Evolutionary conservation across 2,888 invertebrate species (phyloP).

Genomic region (Sepiola atlantica): DNA sequence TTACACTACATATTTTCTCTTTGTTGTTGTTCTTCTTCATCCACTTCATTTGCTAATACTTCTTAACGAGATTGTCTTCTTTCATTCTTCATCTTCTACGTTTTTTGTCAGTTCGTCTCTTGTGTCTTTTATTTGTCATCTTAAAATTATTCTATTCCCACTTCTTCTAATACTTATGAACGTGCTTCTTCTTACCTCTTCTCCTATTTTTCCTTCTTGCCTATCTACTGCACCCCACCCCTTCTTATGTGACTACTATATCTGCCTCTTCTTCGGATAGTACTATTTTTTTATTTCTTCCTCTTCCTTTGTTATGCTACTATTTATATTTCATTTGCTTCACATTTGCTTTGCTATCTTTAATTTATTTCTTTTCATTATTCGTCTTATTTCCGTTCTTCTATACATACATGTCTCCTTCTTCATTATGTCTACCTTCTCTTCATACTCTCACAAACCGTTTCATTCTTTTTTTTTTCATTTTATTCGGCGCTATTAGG

Average conservation of each 20-base stretch:
- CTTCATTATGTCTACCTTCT: background rate
- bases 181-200: background rate
- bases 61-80: too few species aligned
- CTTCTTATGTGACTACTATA: too few species aligned
- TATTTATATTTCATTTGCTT: too few species aligned
- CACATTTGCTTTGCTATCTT: too few species aligned
- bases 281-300: background rate
- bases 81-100: background rate
- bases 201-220: background rate
- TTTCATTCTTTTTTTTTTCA: too few species aligned
- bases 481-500: too few species aligned
- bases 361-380: background rate
- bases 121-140: background rate
- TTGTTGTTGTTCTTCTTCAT: background rate
- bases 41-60: too few species aligned
- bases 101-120: background rate
- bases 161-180: too few species aligned
- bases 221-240: background rate
- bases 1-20: too few species aligned
- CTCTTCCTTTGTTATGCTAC: background rate
- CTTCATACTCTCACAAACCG: too few species aligned
- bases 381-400: background rate
- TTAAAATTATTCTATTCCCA: too few species aligned
- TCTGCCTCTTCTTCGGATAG: background rate
- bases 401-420: too few species aligned